Percentiles rank a stretch among this genome's conserved stretches.
Conservation (phyloP, 2,888 invertebrate genomes). For the Melieria crassipennis region DNA sequence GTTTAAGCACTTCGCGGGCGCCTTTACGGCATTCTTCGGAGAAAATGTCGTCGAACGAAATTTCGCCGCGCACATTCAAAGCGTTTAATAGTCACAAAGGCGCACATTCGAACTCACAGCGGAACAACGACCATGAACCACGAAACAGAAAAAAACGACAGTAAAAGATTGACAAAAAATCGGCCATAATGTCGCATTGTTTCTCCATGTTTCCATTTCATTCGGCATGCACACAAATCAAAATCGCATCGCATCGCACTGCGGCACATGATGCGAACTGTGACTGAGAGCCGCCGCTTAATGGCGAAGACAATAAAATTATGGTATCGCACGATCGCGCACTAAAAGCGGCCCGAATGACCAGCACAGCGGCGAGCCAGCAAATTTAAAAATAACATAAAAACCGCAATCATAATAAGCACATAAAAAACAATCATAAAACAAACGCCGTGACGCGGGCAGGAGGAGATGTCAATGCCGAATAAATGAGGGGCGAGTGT, state of each 20-base stretch:
- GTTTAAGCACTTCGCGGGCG: not conserved
- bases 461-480: not conserved
- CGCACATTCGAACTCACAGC: too few relatives aligned
- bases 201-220: too few relatives aligned
- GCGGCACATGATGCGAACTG: not conserved
- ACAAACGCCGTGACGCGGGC: constrained; percentile 2
- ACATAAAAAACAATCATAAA: constrained; percentile 28
- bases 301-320: constrained; percentile 32
- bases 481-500: not conserved
- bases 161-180: not conserved
- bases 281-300: constrained; percentile 2
- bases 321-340: constrained; percentile 30
- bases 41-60: too few relatives aligned
- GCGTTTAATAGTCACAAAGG: too few relatives aligned
- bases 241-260: not conserved
- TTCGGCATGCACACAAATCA: constrained; percentile 23
- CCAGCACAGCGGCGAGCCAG: too few relatives aligned
- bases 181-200: too few relatives aligned
- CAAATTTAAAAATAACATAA: too few relatives aligned
- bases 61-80: too few relatives aligned
- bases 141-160: not conserved
- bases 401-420: constrained; percentile 27
- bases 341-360: not conserved
- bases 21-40: too few relatives aligned
- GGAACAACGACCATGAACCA: too few relatives aligned